These are phyloP conservation scores for Sander lucioperca DNA, from an alignment of 2,113 vertebrate species.

Conservation along the genomic window DNA sequence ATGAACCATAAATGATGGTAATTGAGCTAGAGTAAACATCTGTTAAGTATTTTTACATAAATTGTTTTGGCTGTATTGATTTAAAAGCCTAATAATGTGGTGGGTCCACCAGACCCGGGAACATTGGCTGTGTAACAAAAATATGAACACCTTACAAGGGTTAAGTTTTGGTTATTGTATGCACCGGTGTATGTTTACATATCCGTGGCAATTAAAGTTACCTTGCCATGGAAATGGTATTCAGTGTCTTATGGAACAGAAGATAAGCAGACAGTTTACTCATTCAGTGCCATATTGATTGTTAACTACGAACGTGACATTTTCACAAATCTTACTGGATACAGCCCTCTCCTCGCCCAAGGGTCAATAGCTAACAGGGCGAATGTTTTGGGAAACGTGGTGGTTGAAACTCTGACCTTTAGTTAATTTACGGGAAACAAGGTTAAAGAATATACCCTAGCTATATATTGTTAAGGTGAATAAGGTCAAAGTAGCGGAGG, in stretches of 20 bases:
- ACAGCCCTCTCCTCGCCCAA: not conserved
- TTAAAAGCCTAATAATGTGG: too few relatives aligned
- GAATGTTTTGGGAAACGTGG: not conserved
- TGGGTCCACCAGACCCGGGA: too few relatives aligned
- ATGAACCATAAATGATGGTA: too few relatives aligned
- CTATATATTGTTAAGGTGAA: not conserved
- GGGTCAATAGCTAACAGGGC: not conserved
- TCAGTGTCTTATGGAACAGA: not conserved
- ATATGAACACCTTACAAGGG: too few relatives aligned
- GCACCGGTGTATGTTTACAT: not conserved
- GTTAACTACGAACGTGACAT: slow-evolving; percentile 3
- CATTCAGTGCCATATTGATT: not conserved
- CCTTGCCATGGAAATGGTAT: not conserved
- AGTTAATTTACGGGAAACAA: too few relatives aligned
- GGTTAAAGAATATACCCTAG: not conserved
- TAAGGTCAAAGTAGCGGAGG: not conserved
- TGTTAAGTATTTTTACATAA: too few relatives aligned
- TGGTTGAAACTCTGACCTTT: not conserved
- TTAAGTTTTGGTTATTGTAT: not conserved
- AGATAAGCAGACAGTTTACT: not conserved
- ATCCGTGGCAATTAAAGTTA: not conserved
- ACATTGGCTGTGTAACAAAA: too few relatives aligned
- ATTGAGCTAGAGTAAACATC: too few relatives aligned
- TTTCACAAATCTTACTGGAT: not conserved
- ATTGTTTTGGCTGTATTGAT: too few relatives aligned